A percentile compares a stretch with the other conserved stretches of the same genome.
These are phyloP conservation scores for Aldrovandia affinis DNA, from an alignment of 2,797 vertebrate genomes.

Conservation along the genomic window DNA sequence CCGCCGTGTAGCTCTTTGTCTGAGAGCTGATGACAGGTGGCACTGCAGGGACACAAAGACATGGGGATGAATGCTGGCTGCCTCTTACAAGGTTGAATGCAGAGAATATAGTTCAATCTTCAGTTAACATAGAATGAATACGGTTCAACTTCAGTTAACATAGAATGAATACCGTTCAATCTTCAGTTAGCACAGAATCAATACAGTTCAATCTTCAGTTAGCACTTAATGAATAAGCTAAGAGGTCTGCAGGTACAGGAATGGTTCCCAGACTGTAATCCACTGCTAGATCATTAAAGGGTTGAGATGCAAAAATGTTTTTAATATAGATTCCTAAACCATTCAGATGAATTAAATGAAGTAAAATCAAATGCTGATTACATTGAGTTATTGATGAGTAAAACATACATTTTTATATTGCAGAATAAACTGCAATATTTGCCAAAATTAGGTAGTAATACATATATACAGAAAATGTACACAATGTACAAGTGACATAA, in stretches of 20 bases:
- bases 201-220: background rate
- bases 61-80: background rate
- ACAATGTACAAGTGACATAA: no score
- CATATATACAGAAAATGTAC: no score
- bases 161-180: background rate
- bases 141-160: background rate
- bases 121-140: background rate
- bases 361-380: background rate
- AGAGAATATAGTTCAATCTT: background rate
- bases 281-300: background rate
- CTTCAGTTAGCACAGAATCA: background rate
- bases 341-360: background rate
- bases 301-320: background rate
- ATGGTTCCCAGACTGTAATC: no score
- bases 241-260: no score
- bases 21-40: slow-evolving; percentile 84
- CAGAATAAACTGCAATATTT: no score
- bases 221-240: background rate
- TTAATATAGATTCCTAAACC: background rate
- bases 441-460: no score
- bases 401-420: no score
- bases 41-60: slow-evolving; percentile 68
- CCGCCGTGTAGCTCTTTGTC: slow-evolving; percentile 67
- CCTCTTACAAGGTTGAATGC: background rate
- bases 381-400: background rate